phyloP scores from a whole-genome alignment of 2,888 invertebrate species.

The Lepetodrilus schrolli region DNA sequence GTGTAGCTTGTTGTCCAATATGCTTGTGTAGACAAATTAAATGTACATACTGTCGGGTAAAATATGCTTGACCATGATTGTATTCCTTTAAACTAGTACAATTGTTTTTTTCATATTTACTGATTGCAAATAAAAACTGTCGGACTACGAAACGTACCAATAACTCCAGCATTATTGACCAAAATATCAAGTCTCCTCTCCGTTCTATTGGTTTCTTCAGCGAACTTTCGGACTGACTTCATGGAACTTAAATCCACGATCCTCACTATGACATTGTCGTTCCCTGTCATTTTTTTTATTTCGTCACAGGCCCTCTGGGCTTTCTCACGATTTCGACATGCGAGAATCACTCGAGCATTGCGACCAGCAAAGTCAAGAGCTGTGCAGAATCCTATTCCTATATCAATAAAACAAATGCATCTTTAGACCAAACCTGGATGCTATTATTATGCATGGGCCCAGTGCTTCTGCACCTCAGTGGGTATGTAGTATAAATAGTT shows the following conservation, averaged over 20 bases:
- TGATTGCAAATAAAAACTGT: no score
- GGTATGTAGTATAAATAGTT: no score
- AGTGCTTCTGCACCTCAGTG: no score
- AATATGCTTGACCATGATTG: no score
- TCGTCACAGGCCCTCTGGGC: conserved; percentile 49
- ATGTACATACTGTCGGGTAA: no score
- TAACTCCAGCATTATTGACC: conserved; percentile 67
- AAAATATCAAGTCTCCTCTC: conserved; percentile 61
- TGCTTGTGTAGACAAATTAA: no score
- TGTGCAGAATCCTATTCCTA: conserved; percentile 65
- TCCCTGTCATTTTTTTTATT: conserved; percentile 71
- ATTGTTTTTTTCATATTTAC: no score
- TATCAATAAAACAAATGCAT: background rate
- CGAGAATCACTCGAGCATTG: conserved; percentile 63
- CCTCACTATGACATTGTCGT: conserved; percentile 52
- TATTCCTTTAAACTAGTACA: no score
- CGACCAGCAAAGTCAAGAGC: conserved; percentile 63
- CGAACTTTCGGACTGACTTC: conserved; percentile 62
- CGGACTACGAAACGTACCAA: conserved; percentile 52
- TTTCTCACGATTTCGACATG: conserved; percentile 54
- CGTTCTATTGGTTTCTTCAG: conserved; percentile 44
- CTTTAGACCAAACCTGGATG: background rate
- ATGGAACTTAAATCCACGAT: conserved; percentile 55
- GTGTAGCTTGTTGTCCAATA: no score
- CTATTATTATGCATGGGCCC: background rate